A percentile compares a stretch with the other conserved stretches of the same genome.
These are phyloP conservation scores for Ageneiosus marmoratus DNA, from an alignment of 2,113 vertebrate species.

Conservation along the genomic window DNA sequence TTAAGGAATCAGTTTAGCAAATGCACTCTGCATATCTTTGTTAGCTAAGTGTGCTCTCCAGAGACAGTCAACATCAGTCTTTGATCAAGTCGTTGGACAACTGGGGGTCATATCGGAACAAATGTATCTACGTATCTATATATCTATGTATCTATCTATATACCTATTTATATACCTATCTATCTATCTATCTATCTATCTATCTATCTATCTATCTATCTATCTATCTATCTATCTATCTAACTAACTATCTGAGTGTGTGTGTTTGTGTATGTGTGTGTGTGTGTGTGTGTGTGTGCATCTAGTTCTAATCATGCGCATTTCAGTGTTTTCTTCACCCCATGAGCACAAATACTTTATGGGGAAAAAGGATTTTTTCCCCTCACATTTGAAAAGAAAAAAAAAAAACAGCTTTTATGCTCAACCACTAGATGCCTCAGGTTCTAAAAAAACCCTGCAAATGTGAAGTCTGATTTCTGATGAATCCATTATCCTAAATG, in stretches of 20 bases:
- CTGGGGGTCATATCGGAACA: too few species aligned
- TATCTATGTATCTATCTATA: too few species aligned
- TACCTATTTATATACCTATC: too few species aligned
- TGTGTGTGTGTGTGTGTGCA: too few species aligned
- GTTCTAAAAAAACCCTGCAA: not conserved
- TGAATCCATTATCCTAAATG: conserved; percentile 15
- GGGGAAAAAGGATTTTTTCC: not conserved
- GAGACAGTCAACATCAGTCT: not conserved
- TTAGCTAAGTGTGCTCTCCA: not conserved
- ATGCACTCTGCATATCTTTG: too few species aligned
- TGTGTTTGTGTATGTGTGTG: too few species aligned
- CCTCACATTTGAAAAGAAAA: not conserved
- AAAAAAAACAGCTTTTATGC: not conserved
- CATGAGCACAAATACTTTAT: not conserved
- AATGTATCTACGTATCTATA: too few species aligned
- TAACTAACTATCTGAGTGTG: too few species aligned
- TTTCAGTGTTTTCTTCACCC: not conserved
- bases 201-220: too few species aligned
- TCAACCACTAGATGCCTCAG: not conserved
- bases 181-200: too few species aligned
- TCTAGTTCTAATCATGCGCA: not conserved
- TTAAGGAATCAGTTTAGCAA: not conserved
- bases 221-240: too few species aligned
- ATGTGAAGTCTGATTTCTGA: conserved; percentile 18
- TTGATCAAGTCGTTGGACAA: not conserved